A percentile compares a stretch with the other conserved stretches of the same genome.
These are phyloP conservation scores for Micrastur ruficollis DNA, from an alignment of 2,797 vertebrate species.

Conservation along the genomic window DNA sequence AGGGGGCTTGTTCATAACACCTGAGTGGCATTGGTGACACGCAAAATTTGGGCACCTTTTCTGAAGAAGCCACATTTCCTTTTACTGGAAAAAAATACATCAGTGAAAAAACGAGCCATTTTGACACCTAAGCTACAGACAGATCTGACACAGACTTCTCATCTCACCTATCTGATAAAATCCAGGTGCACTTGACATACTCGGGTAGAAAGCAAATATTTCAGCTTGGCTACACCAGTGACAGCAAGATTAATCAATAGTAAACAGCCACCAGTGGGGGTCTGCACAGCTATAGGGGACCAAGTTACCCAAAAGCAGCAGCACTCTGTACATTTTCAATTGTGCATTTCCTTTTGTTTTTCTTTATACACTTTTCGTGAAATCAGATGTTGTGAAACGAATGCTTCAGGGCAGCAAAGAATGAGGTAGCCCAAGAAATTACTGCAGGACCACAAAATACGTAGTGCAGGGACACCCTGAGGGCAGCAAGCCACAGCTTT, in stretches of 20 bases:
- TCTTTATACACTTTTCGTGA: not conserved
- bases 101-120: not conserved
- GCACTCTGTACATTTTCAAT: accelerated
- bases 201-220: not conserved
- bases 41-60: not conserved
- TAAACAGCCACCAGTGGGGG: not conserved
- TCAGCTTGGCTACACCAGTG: not conserved
- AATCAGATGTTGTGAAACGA: not conserved
- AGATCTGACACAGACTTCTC: not conserved
- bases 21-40: not conserved
- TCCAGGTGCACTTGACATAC: not conserved
- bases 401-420: not conserved
- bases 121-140: not conserved
- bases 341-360: not conserved
- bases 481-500: not conserved
- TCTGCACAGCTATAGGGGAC: not conserved
- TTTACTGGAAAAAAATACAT: not conserved
- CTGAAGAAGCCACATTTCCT: not conserved
- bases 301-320: not conserved
- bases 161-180: not conserved
- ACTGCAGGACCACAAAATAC: not conserved
- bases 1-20: not conserved
- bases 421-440: not conserved
- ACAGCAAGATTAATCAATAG: not conserved
- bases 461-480: accelerated